These are phyloP conservation scores for Adrianichthys oophorus DNA, from an alignment of 2,797 vertebrate species.

Conservation along the genomic window DNA sequence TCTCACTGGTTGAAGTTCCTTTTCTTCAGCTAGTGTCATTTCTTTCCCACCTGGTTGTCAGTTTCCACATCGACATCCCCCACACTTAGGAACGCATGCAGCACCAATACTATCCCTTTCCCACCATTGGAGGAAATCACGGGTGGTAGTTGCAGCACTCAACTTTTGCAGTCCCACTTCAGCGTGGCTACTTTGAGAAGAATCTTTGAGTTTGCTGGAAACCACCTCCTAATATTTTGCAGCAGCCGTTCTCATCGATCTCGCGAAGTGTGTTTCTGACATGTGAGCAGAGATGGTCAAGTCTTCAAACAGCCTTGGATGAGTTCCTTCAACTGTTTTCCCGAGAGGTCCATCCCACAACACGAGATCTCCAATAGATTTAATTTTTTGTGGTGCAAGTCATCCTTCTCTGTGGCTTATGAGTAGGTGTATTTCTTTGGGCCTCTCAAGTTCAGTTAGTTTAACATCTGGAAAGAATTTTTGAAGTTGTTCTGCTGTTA, in stretches of 20 bases:
- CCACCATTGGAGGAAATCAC: constrained; percentile 2
- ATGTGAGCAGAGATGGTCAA: background rate
- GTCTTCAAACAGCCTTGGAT: background rate
- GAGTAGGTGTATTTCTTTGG: background rate
- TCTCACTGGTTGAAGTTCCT: no score
- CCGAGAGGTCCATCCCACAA: constrained; percentile 1
- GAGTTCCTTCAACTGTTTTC: background rate
- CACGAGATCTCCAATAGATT: background rate
- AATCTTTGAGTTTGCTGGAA: background rate
- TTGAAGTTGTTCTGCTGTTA: no score
- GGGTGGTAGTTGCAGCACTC: background rate
- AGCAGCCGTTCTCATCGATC: constrained; percentile 1
- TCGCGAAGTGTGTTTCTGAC: background rate
- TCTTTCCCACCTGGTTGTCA: no score
- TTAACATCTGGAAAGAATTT: background rate
- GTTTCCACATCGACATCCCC: no score
- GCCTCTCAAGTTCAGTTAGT: background rate
- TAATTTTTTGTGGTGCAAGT: background rate
- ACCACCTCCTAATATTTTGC: background rate
- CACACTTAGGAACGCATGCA: background rate
- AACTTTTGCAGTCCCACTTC: background rate
- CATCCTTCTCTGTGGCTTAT: background rate
- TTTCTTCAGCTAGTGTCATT: no score
- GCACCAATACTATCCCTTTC: constrained; percentile 1
- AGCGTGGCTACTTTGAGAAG: background rate